phyloP scores from a whole-genome alignment of 2,113 vertebrate genomes.

The Phrynosoma blainvillii region DNA sequence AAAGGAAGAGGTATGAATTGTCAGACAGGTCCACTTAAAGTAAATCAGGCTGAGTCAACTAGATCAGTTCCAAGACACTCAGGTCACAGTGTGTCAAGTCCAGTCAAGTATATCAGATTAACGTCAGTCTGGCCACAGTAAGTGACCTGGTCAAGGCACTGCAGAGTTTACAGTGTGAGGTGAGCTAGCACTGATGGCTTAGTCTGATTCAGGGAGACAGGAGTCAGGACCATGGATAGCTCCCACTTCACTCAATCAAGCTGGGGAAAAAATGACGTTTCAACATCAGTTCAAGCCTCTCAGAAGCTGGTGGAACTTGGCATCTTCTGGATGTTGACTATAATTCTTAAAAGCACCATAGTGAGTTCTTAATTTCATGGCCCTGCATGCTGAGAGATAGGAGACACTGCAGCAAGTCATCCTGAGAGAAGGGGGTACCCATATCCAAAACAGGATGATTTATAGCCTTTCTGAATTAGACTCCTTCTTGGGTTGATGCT shows the following conservation, averaged over 20 bases:
- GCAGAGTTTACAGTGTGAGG: not conserved
- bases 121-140: not conserved
- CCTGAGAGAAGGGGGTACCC: not conserved
- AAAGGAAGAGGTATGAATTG: not conserved
- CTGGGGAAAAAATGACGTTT: not conserved
- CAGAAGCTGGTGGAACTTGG: not conserved
- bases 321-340: not conserved
- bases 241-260: not conserved
- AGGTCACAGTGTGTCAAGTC: not conserved
- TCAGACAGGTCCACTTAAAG: not conserved
- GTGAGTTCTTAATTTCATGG: not conserved
- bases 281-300: not conserved
- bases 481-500: not conserved
- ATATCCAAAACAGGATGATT: not conserved
- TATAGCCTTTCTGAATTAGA: not conserved
- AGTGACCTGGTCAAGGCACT: not conserved
- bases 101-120: not conserved
- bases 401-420: not conserved
- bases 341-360: not conserved
- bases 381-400: not conserved
- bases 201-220: not conserved
- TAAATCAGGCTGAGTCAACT: not conserved
- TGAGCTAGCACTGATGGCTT: not conserved
- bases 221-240: not conserved
- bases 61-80: not conserved